Evolutionary conservation across 1,140 invertebrate genomes (phyloP).

Genomic region (Brachionus rubens): DNA sequence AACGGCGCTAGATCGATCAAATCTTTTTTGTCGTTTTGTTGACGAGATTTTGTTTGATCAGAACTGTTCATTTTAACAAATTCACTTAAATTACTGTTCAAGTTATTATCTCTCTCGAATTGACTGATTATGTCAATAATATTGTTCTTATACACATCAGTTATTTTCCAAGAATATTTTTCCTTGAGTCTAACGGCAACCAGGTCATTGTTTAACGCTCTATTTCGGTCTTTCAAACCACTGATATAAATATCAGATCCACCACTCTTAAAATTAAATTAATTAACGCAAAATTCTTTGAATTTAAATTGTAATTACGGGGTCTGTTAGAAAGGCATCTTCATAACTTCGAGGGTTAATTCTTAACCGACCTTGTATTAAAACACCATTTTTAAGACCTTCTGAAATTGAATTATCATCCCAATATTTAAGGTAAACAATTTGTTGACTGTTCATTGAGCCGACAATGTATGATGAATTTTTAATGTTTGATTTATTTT

Average conservation of each 20-base stretch:
- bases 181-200: constrained; percentile 68
- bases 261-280: constrained; percentile 58
- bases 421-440: constrained; percentile 36
- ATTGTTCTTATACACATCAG: constrained; percentile 10
- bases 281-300: background rate
- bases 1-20: constrained; percentile 15
- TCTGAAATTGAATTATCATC: background rate
- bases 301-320: constrained; percentile 56
- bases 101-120: background rate
- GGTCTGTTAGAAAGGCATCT: constrained; percentile 72
- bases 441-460: constrained; percentile 41
- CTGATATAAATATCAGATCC: constrained; percentile 72
- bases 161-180: constrained; percentile 62
- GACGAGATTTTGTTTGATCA: background rate
- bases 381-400: background rate
- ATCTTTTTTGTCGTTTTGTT: constrained; percentile 30
- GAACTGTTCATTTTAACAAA: constrained; percentile 16
- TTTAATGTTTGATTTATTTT: no score
- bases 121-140: background rate
- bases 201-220: constrained; percentile 77
- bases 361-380: constrained; percentile 68
- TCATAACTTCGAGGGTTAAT: constrained; percentile 76
- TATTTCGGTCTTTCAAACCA: constrained; percentile 69
- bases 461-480: no score
- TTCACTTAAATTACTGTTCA: background rate